A percentile compares a stretch with the other conserved stretches of the same genome.
Conservation (phyloP, 1,140 invertebrate genomes). For the Nasonia giraulti region DNA sequence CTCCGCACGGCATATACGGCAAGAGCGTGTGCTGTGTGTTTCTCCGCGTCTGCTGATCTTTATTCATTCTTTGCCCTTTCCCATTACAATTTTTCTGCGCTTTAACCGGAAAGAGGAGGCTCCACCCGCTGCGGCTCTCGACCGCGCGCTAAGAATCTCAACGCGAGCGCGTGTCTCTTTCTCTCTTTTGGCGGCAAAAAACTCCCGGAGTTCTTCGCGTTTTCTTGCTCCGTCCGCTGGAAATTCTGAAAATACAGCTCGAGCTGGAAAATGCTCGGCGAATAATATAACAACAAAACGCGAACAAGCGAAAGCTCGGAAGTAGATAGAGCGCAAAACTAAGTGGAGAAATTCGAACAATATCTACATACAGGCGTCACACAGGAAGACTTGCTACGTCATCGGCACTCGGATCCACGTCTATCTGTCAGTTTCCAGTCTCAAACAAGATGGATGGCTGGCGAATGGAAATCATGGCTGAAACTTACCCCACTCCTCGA, state of each 20-base stretch:
- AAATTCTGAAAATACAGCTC: neutral
- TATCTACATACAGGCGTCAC: constrained; percentile 51
- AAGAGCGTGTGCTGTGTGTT: neutral
- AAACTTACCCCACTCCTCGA: constrained; percentile 52
- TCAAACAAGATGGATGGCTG: constrained; percentile 76
- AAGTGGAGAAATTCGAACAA: constrained; percentile 50
- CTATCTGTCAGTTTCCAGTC: constrained; percentile 76
- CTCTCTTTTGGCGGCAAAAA: constrained; percentile 14
- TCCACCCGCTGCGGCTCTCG: constrained; percentile 42
- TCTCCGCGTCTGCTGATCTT: constrained; percentile 63
- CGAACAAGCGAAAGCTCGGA: too few species aligned
- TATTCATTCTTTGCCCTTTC: constrained; percentile 72
- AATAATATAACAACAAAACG: too few species aligned
- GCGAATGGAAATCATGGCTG: constrained; percentile 71
- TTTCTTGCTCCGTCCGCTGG: neutral
- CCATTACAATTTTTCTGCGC: constrained; percentile 73
- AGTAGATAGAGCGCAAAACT: constrained; percentile 32
- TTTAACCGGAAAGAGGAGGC: constrained; percentile 65
- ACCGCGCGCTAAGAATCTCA: constrained; percentile 57
- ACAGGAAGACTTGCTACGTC: constrained; percentile 72
- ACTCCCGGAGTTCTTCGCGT: neutral
- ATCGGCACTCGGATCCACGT: constrained; percentile 74
- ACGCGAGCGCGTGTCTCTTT: constrained; percentile 41
- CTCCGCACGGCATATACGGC: neutral
- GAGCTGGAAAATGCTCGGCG: neutral